Evolutionary conservation across 1,140 invertebrate species (phyloP).

Genomic region (Drosophila pseudoananassae): DNA sequence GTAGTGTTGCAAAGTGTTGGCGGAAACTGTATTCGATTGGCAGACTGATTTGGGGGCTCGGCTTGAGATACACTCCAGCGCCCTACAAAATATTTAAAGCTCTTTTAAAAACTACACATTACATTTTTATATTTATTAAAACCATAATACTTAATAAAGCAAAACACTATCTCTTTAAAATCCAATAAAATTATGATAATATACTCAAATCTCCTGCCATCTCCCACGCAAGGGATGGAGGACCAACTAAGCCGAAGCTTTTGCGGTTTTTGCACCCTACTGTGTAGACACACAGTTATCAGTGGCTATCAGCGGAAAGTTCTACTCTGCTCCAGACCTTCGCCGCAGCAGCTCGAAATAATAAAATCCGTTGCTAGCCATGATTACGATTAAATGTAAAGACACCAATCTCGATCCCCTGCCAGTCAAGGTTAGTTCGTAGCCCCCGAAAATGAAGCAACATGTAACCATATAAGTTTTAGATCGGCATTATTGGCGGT

Average conservation of each 20-base stretch:
- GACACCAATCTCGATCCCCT: constrained; percentile 71
- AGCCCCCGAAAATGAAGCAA: background rate
- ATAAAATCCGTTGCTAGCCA: constrained; percentile 15
- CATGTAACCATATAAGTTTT: background rate
- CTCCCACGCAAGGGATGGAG: background rate
- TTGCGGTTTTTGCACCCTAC: constrained; percentile 48
- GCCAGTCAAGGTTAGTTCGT: constrained; percentile 65
- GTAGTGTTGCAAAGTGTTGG: constrained; percentile 36
- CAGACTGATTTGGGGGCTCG: background rate
- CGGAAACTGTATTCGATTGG: background rate
- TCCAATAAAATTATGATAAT: background rate
- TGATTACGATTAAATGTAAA: constrained; percentile 70
- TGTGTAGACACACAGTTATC: constrained; percentile 63
- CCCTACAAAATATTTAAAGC: constrained; percentile 5
- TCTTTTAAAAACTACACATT: background rate
- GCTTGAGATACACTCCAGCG: constrained; percentile 1
- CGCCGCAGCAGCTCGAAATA: constrained; percentile 19
- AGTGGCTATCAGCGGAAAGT: constrained; percentile 62
- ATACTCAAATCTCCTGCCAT: background rate
- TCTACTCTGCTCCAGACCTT: constrained; percentile 43
- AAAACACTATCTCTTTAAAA: background rate
- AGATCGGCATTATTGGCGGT: constrained; percentile 98
- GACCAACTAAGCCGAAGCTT: constrained; percentile 34
- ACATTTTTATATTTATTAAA: background rate
- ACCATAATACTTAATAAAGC: background rate